Percentiles rank a stretch among this genome's conserved stretches.
Evolutionary conservation across 1,140 invertebrate species (phyloP).

Genomic region (Yoshiicerus persimilis): DNA sequence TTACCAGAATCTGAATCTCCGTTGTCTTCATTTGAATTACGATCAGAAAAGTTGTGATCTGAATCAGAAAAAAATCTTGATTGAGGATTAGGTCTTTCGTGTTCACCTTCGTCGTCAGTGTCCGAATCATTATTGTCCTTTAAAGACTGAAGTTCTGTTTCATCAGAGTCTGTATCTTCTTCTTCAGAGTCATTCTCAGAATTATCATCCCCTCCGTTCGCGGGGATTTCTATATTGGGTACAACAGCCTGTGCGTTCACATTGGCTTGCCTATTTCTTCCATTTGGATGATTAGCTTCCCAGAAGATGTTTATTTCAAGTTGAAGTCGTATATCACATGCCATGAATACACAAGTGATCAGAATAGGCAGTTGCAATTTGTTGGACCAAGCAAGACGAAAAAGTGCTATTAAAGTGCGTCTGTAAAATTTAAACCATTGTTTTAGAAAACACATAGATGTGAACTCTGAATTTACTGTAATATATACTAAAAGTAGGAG

Average conservation of each 20-base stretch:
- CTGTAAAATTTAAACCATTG: conserved; percentile 30
- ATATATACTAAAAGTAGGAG: not conserved
- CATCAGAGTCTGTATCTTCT: conserved; percentile 30
- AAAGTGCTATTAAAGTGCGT: conserved; percentile 57
- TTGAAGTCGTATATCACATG: conserved; percentile 61
- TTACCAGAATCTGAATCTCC: not conserved
- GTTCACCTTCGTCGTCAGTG: conserved; percentile 26
- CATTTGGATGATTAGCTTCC: conserved; percentile 30
- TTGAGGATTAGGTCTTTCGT: not conserved
- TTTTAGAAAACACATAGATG: not conserved
- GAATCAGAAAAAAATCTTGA: not conserved
- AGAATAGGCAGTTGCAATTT: conserved; percentile 61
- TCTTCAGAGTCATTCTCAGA: not conserved
- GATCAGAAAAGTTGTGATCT: not conserved
- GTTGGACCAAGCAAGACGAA: conserved; percentile 63
- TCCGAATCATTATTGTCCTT: not conserved
- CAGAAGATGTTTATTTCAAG: conserved; percentile 58
- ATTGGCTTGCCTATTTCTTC: not conserved
- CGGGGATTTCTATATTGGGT: not conserved
- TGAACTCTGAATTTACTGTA: not conserved
- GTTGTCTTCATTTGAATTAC: not conserved
- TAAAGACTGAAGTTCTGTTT: conserved; percentile 3
- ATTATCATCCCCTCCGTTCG: not conserved
- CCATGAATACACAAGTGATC: conserved; percentile 60
- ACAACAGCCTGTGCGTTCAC: not conserved